phyloP scores from a whole-genome alignment of 2,797 vertebrate genomes.

The Sylvia borin region DNA sequence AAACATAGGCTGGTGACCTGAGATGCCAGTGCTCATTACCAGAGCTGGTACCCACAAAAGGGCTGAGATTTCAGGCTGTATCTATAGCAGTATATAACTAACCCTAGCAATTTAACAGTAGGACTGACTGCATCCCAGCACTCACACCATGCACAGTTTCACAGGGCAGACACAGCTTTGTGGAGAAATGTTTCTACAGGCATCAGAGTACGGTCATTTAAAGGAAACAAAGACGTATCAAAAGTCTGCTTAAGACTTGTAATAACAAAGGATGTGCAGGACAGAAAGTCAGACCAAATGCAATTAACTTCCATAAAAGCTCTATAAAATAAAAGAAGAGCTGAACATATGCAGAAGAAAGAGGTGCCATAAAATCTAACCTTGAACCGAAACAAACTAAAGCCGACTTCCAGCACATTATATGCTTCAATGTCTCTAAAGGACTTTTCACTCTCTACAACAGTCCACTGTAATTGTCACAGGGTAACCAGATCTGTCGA shows the following conservation, averaged over 20 bases:
- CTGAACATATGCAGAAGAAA: neutral
- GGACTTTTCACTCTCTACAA: conserved; percentile 52
- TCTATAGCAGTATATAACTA: neutral
- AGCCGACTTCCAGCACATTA: neutral
- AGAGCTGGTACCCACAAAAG: neutral
- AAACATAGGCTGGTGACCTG: neutral
- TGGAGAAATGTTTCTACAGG: neutral
- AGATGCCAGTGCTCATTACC: neutral
- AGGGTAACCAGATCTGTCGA: conserved; percentile 67
- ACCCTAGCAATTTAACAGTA: neutral
- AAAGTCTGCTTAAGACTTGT: neutral
- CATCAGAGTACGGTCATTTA: neutral
- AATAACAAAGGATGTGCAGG: neutral
- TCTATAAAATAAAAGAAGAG: neutral
- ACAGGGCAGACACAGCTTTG: neutral
- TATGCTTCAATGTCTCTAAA: conserved; percentile 12
- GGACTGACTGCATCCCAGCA: neutral
- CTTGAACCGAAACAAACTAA: conserved; percentile 30
- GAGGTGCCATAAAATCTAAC: neutral
- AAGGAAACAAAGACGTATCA: neutral
- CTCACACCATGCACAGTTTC: neutral
- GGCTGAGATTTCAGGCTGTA: neutral
- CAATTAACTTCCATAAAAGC: neutral
- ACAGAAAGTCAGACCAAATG: neutral
- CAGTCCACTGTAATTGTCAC: conserved; percentile 61